Evolutionary conservation across 2,113 vertebrate genomes (phyloP), one percentile per base, ranked within the genome.

Genomic region (Amazona guildingii): DNA sequence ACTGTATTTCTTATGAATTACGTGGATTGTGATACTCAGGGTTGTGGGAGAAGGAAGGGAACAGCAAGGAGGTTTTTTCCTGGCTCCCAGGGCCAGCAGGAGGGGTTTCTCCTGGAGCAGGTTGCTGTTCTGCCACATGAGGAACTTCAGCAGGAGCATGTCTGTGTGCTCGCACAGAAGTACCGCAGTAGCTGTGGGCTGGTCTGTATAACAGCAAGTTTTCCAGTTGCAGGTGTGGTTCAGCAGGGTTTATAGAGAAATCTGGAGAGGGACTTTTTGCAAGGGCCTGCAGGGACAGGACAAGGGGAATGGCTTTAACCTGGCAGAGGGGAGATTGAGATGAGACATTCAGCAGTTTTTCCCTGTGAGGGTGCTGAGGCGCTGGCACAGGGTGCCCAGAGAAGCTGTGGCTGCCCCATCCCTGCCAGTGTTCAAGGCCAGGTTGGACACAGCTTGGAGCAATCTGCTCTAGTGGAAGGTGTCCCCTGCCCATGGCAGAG

Each of bases 21-120:
- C 4, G 7, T 52, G 1, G 2, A 23, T 49, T 0, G 0, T 63
- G 44, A 25, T 74, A 13, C 44, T 35, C 35, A 72, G n/a, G 28
- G 14, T 1, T 86, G 51, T 87, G 62, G 69, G 49, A 14, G 64
- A 46, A 80, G 57, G 51, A 55, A 37, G 44, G 5, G 55, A 68
- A 43, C 8, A 91, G 15, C 14, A 13, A 16, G 25, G 18, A 2
- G 6, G 8, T n/a, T 69, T 31, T 83, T 84, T 25, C 35, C 44
- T 77, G 68, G 8, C 13, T 82, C 20, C 9, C 6, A 3, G n/a
- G 75, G 79, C 18, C 9, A 19, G 24, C 27, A 62, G 18, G 44
- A 62, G 23, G 49, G 8, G 1, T 25, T 89, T 83, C 23, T 72
- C 13, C 15, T 39, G 12, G 20, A 54, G 43, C 24, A 29, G 5